Base-by-base conservation (phyloP, 2,888 invertebrate genomes). In the Epinotia bilunana region DNA sequence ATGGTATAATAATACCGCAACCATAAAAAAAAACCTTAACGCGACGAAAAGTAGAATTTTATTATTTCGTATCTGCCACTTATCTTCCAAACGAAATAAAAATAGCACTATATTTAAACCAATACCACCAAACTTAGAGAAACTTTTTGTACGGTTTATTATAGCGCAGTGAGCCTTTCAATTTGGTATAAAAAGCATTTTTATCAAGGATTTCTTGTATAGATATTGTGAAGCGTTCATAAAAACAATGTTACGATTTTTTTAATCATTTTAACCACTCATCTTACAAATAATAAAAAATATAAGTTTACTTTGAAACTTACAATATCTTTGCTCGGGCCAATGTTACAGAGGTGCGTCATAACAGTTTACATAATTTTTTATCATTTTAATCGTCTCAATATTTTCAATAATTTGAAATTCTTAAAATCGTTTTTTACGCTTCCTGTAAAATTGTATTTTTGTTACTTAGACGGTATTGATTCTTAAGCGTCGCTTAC, bases 161-260 rank as follows among this genome's bases (percentile, higher is more conserved):
- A 18, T 18, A 18, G 20, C 18, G 57, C n/a, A 57, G n/a, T n/a
- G n/a, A n/a, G n/a, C 18, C 18, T 7, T 57, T 57, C 57, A 57
- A 57, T 18, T 57, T 57, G 57, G 57, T 57, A 57, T 57, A 57
- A 57, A 57, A 57, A 57, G 49, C 18, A 57, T 57, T 57, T 57
- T 57, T 57, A 57, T 18, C 57, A 18, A 57, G 57, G 57, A 20
- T 57, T 57, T 57, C 57, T 57, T 18, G 20, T 20, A 20, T 20
- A 20, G 20, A 20, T 20, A 20, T 20, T 20, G 20, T 20, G 20
- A 1, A 20, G 20, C 20, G 20, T 20, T 20, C 1, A 20, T 20
- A 20, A 20, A 20, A 20, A 20, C 20, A 20, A 20, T 20, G 20
- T 20, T 20, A 20, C 20, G 20, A 1, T 20, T 20, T 20, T 20